phyloP scores from a whole-genome alignment of 2,113 vertebrate species.

The Catharus fuscescens region DNA sequence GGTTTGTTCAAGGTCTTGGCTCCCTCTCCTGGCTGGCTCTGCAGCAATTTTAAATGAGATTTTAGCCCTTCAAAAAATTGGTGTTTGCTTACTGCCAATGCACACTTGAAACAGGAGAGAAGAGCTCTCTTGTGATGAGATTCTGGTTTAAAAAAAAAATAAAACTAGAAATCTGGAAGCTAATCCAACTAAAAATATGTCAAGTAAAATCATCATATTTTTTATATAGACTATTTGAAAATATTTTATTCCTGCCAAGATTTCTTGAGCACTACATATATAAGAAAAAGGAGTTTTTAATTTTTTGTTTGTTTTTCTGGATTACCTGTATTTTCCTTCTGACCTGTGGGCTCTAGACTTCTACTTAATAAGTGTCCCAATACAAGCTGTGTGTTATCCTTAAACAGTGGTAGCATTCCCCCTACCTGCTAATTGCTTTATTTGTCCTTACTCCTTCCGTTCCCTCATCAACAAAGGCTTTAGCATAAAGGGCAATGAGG shows the following conservation, averaged over 20 bases:
- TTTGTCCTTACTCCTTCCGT: constrained; percentile 80
- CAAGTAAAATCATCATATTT: background rate
- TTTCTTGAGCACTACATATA: background rate
- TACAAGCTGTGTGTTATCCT: constrained; percentile 68
- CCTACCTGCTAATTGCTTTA: constrained; percentile 85
- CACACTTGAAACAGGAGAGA: background rate
- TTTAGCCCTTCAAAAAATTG: constrained; percentile 27
- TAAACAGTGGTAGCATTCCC: constrained; percentile 73
- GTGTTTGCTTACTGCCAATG: background rate
- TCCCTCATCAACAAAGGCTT: constrained; percentile 80
- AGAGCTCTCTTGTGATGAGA: background rate
- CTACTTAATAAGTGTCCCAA: constrained; percentile 58
- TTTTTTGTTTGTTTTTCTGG: constrained; percentile 2
- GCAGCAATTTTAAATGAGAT: background rate
- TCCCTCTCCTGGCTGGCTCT: constrained; percentile 74
- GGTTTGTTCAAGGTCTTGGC: constrained; percentile 60
- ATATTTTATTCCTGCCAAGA: background rate
- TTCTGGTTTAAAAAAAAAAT: background rate
- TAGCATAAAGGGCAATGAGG: constrained; percentile 83
- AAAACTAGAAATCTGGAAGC: background rate
- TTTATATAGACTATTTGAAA: background rate
- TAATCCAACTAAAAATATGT: background rate
- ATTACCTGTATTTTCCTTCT: constrained; percentile 43
- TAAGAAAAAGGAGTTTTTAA: background rate
- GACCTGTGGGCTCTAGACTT: constrained; percentile 66